Evolutionary conservation across 2,113 vertebrate species (phyloP).

Genomic region (Hassar affinis): DNA sequence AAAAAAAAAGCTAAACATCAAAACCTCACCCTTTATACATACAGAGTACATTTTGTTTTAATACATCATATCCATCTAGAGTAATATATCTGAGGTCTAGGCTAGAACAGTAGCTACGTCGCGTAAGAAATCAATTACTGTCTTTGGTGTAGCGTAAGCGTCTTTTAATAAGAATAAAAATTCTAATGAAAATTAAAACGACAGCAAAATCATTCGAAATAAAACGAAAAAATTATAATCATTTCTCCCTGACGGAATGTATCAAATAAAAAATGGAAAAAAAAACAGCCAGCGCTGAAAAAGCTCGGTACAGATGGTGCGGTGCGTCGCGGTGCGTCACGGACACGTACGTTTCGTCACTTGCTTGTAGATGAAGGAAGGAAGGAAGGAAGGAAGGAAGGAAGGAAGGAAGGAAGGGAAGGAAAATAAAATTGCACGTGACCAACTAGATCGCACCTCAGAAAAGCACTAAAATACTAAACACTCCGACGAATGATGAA

Average conservation of each 20-base stretch:
- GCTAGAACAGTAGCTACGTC: slow-evolving; percentile 87
- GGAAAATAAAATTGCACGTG: slow-evolving; percentile 91
- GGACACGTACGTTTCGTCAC: slow-evolving; percentile 73
- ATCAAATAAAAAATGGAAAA: slow-evolving; percentile 89
- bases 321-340: slow-evolving; percentile 69
- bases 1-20: slow-evolving; percentile 85
- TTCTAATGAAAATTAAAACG: slow-evolving; percentile 69
- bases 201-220: slow-evolving; percentile 56
- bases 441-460: slow-evolving; percentile 82
- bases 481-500: slow-evolving; percentile 80
- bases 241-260: slow-evolving; percentile 98
- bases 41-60: slow-evolving; percentile 77
- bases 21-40: slow-evolving; percentile 83
- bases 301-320: slow-evolving; percentile 77
- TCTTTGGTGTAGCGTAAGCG: slow-evolving; percentile 99
- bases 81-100: slow-evolving; percentile 88
- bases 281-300: slow-evolving; percentile 82
- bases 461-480: slow-evolving; percentile 87
- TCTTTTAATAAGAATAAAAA: slow-evolving; percentile 72
- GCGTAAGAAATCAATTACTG: slow-evolving; percentile 90
- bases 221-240: slow-evolving; percentile 60
- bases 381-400: too few relatives aligned
- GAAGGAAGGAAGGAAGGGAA: too few relatives aligned
- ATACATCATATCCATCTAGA: slow-evolving; percentile 66
- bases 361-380: slow-evolving; percentile 73